Conservation (phyloP, 2,113 vertebrate species). For the Brachionichthys hirsutus region DNA sequence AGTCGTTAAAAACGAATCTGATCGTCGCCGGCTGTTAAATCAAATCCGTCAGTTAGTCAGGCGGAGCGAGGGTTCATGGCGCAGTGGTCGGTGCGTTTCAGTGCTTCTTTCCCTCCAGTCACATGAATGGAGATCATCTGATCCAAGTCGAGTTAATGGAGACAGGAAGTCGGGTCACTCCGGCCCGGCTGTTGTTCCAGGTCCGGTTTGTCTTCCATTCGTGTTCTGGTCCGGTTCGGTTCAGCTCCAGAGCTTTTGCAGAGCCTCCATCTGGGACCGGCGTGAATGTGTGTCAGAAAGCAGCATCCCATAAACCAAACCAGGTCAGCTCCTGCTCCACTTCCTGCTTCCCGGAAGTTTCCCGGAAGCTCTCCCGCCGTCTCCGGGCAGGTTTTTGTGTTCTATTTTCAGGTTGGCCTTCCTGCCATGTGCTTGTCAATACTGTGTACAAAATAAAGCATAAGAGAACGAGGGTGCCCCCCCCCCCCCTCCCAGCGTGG, state of each 20-base stretch:
- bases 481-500: too few relatives aligned
- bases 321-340: slow-evolving; percentile 56
- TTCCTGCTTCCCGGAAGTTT: slow-evolving; percentile 36
- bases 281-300: slow-evolving; percentile 31
- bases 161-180: slow-evolving; percentile 10
- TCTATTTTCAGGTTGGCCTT: background rate
- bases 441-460: slow-evolving; percentile 18
- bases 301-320: slow-evolving; percentile 13
- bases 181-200: background rate
- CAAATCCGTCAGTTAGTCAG: slow-evolving; percentile 7
- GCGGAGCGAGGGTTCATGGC: slow-evolving; percentile 7
- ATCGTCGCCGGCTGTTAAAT: too few relatives aligned
- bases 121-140: slow-evolving; percentile 32
- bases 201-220: too few relatives aligned
- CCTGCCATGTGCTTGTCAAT: slow-evolving; percentile 51
- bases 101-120: slow-evolving; percentile 42
- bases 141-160: slow-evolving; percentile 38
- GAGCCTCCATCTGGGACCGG: slow-evolving; percentile 30
- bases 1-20: too few relatives aligned
- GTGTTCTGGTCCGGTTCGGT: slow-evolving; percentile 19
- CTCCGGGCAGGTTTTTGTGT: slow-evolving; percentile 9
- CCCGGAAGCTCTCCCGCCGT: slow-evolving; percentile 26
- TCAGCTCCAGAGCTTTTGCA: slow-evolving; percentile 25
- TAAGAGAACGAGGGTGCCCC: too few relatives aligned
- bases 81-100: slow-evolving; percentile 48